phyloP scores from a whole-genome alignment of 1,140 invertebrate species.

The Drosophila cardini region DNA sequence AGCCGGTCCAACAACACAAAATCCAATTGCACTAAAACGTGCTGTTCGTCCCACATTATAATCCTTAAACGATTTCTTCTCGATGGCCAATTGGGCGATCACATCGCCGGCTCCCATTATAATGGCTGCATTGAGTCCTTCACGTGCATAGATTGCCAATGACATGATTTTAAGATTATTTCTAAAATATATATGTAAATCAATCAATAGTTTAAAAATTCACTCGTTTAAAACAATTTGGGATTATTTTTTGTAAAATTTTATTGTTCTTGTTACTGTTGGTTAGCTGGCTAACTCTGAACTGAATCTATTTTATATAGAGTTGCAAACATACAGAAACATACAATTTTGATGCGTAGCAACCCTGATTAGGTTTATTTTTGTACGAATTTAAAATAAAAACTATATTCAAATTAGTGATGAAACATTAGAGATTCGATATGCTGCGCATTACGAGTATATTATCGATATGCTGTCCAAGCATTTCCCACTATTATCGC shows the following conservation, averaged over 20 bases:
- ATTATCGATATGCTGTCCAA: background rate
- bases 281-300: too few species aligned
- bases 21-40: slow-evolving; percentile 81
- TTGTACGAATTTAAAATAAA: too few species aligned
- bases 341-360: too few species aligned
- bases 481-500: background rate
- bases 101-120: slow-evolving; percentile 85
- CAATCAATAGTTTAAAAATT: background rate
- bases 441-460: background rate
- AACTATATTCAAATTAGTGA: too few species aligned
- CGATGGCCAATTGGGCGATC: slow-evolving; percentile 84
- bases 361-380: too few species aligned
- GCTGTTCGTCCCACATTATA: slow-evolving; percentile 74
- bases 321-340: too few species aligned
- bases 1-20: slow-evolving; percentile 86
- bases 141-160: slow-evolving; percentile 32
- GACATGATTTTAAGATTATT: slow-evolving; percentile 1
- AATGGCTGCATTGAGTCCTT: slow-evolving; percentile 78
- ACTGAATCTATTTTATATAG: too few species aligned
- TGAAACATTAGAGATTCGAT: too few species aligned
- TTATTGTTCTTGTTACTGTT: too few species aligned
- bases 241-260: background rate
- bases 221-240: background rate
- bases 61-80: slow-evolving; percentile 67
- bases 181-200: background rate